phyloP scores from a whole-genome alignment of 2,888 invertebrate species.

The Abrostola tripartita region DNA sequence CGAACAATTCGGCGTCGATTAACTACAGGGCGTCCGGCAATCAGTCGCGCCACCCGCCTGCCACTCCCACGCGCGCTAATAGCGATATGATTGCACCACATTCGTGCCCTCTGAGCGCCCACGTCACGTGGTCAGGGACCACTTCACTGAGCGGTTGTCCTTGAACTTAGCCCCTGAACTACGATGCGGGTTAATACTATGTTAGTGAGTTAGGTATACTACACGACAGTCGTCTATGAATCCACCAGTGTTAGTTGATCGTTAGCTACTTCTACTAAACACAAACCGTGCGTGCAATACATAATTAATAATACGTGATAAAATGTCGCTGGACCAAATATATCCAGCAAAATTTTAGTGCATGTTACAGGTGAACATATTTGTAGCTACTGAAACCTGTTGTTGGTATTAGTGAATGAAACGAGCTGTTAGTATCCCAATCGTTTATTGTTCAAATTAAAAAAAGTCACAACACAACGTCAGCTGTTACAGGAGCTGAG shows the following conservation, averaged over 20 bases:
- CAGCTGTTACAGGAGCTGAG: constrained; percentile 18
- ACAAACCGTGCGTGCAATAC: constrained; percentile 23
- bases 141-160: not conserved
- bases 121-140: not conserved
- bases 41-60: not conserved
- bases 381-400: not conserved
- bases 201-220: not conserved
- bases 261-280: constrained; percentile 43
- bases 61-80: not conserved
- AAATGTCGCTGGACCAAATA: constrained; percentile 8
- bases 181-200: not conserved
- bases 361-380: constrained; percentile 2
- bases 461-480: constrained; percentile 19
- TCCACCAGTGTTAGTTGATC: constrained; percentile 7
- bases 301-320: no score
- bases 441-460: constrained; percentile 65
- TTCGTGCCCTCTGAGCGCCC: not conserved
- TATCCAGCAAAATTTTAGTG: constrained; percentile 22
- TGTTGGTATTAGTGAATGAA: constrained; percentile 71
- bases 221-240: constrained; percentile 16
- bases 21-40: not conserved
- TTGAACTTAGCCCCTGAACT: no score
- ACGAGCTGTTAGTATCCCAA: constrained; percentile 75
- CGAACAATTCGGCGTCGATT: not conserved
- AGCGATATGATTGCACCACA: constrained; percentile 15